A percentile compares a stretch with the other conserved stretches of the same genome.
Conservation (phyloP, 1,140 invertebrate species). For the Frieseomelitta varia region DNA sequence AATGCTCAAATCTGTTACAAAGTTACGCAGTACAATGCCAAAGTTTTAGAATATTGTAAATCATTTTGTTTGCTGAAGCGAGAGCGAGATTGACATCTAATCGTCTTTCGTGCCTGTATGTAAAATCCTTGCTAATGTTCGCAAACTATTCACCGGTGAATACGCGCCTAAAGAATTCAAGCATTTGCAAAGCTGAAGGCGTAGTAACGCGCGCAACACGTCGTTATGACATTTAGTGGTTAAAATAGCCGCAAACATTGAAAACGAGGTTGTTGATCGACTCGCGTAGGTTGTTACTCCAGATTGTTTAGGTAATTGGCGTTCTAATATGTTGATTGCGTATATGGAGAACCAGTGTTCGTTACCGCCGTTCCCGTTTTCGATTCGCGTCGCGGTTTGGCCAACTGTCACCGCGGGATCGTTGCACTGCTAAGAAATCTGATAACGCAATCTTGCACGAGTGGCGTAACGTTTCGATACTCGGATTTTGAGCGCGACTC, state of each 20-base stretch:
- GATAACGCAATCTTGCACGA: constrained; percentile 25
- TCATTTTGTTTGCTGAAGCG: rapidly evolving
- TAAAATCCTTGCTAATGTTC: too few species aligned
- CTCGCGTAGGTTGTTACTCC: too few species aligned
- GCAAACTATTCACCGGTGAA: too few species aligned
- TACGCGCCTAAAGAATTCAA: too few species aligned
- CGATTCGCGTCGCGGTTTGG: constrained; percentile 18
- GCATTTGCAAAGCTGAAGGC: background rate
- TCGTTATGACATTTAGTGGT: background rate
- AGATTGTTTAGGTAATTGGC: background rate
- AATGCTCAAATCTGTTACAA: background rate
- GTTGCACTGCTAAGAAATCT: constrained; percentile 36
- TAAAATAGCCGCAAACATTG: background rate
- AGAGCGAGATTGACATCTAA: too few species aligned
- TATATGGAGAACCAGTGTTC: background rate
- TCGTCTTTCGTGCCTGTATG: too few species aligned
- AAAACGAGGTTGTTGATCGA: background rate
- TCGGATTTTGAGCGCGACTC: background rate
- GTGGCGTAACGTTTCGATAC: constrained; percentile 28
- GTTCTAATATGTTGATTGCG: background rate
- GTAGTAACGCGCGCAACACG: background rate
- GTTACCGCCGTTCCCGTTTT: constrained; percentile 34
- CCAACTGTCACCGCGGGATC: constrained; percentile 29
- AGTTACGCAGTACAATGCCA: too few species aligned
- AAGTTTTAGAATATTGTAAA: background rate